These are phyloP conservation scores for Ceyx melanurus DNA, from an alignment of 2,113 vertebrate species.

Conservation along the genomic window DNA sequence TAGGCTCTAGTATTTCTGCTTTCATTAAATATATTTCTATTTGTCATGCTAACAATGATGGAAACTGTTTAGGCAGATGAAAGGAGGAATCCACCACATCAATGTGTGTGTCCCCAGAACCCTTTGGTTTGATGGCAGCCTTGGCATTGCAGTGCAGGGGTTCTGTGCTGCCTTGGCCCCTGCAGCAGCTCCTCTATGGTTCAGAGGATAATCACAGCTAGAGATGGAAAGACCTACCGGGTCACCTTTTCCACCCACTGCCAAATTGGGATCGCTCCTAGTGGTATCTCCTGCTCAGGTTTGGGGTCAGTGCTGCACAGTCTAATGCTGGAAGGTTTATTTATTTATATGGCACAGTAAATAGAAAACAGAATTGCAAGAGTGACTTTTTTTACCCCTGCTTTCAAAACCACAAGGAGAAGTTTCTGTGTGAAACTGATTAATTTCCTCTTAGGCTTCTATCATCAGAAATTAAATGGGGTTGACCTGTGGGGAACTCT, in stretches of 20 bases:
- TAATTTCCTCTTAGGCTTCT: conserved; percentile 16
- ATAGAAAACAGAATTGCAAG: background rate
- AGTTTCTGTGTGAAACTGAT: conserved; percentile 22
- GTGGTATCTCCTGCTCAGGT: background rate
- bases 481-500: conserved; percentile 24
- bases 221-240: background rate
- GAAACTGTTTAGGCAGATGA: background rate
- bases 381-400: background rate
- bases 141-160: background rate
- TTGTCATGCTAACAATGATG: background rate
- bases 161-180: background rate
- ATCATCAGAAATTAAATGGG: conserved; percentile 33
- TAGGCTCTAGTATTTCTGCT: background rate
- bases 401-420: background rate
- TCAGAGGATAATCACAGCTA: background rate
- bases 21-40: background rate
- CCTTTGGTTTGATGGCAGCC: background rate
- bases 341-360: conserved; percentile 23
- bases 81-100: background rate
- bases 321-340: background rate
- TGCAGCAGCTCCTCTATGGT: background rate
- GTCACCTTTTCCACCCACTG: background rate
- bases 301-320: background rate
- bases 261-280: conserved; percentile 1
- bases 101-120: background rate